phyloP scores from a whole-genome alignment of 2,888 invertebrate species.

The Polylopha cassiicola region DNA sequence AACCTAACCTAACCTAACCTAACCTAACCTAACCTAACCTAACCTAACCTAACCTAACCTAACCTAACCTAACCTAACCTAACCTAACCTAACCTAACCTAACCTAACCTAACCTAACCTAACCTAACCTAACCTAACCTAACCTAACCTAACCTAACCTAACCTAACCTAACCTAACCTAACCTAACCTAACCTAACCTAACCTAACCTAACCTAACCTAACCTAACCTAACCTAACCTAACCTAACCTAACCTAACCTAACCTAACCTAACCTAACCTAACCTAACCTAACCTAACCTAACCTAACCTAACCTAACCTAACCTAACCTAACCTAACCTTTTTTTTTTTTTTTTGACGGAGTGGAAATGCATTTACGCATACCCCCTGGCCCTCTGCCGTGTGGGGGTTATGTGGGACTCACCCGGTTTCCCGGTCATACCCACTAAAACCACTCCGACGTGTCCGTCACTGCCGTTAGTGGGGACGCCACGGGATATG shows the following conservation, averaged over 20 bases:
- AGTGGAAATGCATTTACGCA: no score
- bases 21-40: conserved; percentile 17
- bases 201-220: conserved; percentile 15
- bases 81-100: conserved; percentile 17
- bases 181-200: conserved; percentile 17
- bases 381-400: no score
- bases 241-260: conserved; percentile 16
- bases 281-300: conserved; percentile 17
- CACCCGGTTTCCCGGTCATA: no score
- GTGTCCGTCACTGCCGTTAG: no score
- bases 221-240: conserved; percentile 11
- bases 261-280: conserved; percentile 17
- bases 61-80: conserved; percentile 17
- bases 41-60: conserved; percentile 17
- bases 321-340: conserved; percentile 17
- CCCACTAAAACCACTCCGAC: no score
- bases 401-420: no score
- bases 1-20: conserved; percentile 17
- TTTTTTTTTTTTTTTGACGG: no score
- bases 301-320: conserved; percentile 17
- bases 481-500: no score
- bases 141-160: conserved; percentile 17
- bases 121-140: conserved; percentile 17
- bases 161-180: conserved; percentile 17
- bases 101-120: conserved; percentile 17